Evolutionary conservation across 2,113 vertebrate species (phyloP).

Genomic region (Globicephala melas): DNA sequence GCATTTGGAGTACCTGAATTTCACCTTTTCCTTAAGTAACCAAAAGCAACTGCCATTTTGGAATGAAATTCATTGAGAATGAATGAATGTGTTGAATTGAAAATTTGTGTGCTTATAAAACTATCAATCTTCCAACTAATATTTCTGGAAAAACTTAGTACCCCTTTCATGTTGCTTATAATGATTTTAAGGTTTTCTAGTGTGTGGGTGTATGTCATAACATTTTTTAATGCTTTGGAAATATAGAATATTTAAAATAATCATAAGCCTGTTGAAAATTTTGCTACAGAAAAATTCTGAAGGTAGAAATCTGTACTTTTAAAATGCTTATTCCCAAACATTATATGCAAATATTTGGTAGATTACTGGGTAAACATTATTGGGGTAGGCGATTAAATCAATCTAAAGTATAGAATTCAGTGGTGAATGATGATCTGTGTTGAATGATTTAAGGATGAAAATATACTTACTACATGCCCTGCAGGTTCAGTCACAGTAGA

Average conservation of each 20-base stretch:
- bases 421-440: neutral
- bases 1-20: conserved; percentile 18
- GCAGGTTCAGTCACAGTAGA: neutral
- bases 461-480: neutral
- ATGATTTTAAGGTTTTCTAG: neutral
- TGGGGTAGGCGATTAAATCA: neutral
- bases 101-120: conserved; percentile 10
- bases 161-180: neutral
- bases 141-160: neutral
- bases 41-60: neutral
- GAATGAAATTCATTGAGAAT: conserved; percentile 1
- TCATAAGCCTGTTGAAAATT: conserved; percentile 11
- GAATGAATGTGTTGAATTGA: neutral
- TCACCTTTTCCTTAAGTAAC: neutral
- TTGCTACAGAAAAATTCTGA: conserved; percentile 26
- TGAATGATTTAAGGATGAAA: neutral
- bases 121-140: neutral
- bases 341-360: neutral
- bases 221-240: conserved; percentile 22
- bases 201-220: neutral
- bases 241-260: conserved; percentile 47
- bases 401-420: neutral
- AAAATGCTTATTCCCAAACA: conserved; percentile 5
- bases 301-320: neutral
- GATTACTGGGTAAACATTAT: neutral